phyloP scores from a whole-genome alignment of 2,888 invertebrate species.

The Rutpela maculata region DNA sequence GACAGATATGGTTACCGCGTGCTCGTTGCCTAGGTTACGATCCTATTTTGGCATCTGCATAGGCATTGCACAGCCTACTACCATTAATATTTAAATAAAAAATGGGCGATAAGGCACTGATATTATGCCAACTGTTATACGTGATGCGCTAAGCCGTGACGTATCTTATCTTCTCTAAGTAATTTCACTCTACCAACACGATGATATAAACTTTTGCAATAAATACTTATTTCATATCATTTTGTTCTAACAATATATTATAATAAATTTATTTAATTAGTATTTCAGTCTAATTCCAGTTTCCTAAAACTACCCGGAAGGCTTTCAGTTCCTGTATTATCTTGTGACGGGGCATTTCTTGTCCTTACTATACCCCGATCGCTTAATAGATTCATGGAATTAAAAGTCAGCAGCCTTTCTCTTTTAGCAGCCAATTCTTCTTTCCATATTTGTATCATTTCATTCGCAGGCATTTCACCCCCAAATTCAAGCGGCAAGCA shows the following conservation, averaged over 20 bases:
- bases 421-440: constrained; percentile 79
- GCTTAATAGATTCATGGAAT: constrained; percentile 81
- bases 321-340: constrained; percentile 60
- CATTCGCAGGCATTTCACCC: constrained; percentile 81
- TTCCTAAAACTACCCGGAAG: constrained; percentile 81
- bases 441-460: constrained; percentile 84
- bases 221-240: not conserved
- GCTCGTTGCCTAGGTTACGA: too few relatives aligned
- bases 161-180: too few relatives aligned
- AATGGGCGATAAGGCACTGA: too few relatives aligned
- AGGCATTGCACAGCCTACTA: too few relatives aligned
- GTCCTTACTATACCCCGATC: constrained; percentile 77
- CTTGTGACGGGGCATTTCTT: constrained; percentile 66
- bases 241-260: not conserved
- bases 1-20: too few relatives aligned
- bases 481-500: constrained; percentile 85
- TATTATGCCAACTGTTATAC: too few relatives aligned
- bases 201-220: too few relatives aligned
- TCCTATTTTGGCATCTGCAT: too few relatives aligned
- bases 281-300: constrained; percentile 78
- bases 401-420: constrained; percentile 78
- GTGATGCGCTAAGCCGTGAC: too few relatives aligned
- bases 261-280: not conserved
- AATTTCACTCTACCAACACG: too few relatives aligned
- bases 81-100: too few relatives aligned